Percentiles rank a stretch among this genome's conserved stretches.
phyloP scores from a whole-genome alignment of 1,140 invertebrate species.

The Rhynchophorus ferrugineus region DNA sequence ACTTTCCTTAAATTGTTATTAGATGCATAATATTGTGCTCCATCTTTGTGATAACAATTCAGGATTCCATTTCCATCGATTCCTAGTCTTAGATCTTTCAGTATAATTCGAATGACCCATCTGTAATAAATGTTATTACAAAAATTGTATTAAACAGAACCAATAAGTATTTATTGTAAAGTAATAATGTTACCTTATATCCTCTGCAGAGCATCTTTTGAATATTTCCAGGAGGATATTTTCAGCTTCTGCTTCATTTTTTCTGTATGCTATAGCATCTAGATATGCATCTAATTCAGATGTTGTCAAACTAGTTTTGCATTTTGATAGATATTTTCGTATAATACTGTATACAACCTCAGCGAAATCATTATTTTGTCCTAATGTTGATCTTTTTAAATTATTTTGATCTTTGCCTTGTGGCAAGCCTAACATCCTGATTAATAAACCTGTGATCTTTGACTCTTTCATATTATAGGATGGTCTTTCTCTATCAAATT shows the following conservation, averaged over 20 bases:
- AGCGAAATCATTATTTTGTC: constrained; percentile 60
- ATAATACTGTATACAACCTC: constrained; percentile 63
- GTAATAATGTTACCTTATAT: constrained; percentile 9
- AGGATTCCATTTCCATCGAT: constrained; percentile 65
- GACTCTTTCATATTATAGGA: constrained; percentile 60
- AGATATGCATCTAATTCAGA: constrained; percentile 61
- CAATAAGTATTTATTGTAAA: background rate
- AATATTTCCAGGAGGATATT: constrained; percentile 38
- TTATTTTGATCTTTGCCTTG: constrained; percentile 57
- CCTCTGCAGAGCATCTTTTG: constrained; percentile 33
- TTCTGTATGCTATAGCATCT: constrained; percentile 56
- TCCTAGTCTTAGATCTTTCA: constrained; percentile 74
- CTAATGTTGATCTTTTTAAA: constrained; percentile 46
- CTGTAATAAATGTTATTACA: constrained; percentile 23
- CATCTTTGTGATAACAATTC: constrained; percentile 67
- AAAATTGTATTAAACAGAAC: background rate
- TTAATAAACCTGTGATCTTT: constrained; percentile 57
- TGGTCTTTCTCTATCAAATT: constrained; percentile 55
- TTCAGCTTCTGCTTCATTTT: constrained; percentile 46
- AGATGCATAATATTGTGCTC: constrained; percentile 59
- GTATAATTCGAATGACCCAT: constrained; percentile 68
- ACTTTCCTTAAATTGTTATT: constrained; percentile 48
- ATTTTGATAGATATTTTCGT: constrained; percentile 50
- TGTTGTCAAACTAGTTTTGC: constrained; percentile 47
- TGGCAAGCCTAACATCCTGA: constrained; percentile 59